Base-by-base conservation (phyloP, 1,140 invertebrate genomes). In the Sitophilus oryzae region DNA sequence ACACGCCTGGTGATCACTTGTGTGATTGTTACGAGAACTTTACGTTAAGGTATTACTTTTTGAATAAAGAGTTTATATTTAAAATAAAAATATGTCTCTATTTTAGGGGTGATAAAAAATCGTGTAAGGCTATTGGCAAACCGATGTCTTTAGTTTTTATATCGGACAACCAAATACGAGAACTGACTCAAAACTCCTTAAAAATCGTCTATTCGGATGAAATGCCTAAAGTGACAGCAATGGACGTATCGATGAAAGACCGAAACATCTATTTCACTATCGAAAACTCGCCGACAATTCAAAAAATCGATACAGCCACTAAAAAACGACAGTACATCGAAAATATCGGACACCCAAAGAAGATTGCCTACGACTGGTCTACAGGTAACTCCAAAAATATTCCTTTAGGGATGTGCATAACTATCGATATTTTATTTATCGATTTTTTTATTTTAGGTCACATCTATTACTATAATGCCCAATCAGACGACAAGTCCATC, bases 1-100 rank as follows among this genome's bases (percentile, higher is more conserved):
- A 76, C 2, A 65, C 65, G 2, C 67, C 71, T 2, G 67, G 71
- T 14, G 69, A 70, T 1, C 72, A 71, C 0, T 66, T 74, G 1
- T 97, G 94, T 68, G 79, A 79, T 14, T 95, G 94, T 71, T 75
- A 77, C 11, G 71, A 82, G 1, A 90, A 86, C 1, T 96, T 88
- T 67, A 73, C 80, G 1, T 73, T 91, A 15, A 73, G 77, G 75
- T 74, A 34, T 56, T 15, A 15, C 14, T 14, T 11, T 10, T 35
- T 48, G 45, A 30, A 51, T 36, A n/a, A 34, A 18, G 3, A 37
- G 11, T 35, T 49, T 41, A n/a, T 37, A 6, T 45, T 1, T 57
- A 49, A 41, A 30, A 11, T 44, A 16, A 21, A 11, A 40, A 46
- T 23, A 43, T 20, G 36, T 38, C 51, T 51, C 47, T 25, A 69